Evolutionary conservation across 2,113 vertebrate species (phyloP).

Genomic region (Cranoglanis bouderius): DNA sequence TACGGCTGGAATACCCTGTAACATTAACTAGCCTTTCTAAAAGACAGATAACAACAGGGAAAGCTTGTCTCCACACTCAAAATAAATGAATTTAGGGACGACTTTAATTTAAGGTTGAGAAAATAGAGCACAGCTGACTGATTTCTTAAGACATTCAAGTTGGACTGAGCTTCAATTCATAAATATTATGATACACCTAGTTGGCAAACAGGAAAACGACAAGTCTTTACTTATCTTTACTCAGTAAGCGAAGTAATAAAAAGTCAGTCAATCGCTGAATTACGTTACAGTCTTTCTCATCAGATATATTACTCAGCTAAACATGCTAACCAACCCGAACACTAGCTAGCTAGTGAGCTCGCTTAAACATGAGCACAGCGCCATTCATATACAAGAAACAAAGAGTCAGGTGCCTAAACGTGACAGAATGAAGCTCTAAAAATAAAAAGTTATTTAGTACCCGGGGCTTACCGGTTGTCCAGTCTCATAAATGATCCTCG

Average conservation of each 20-base stretch:
- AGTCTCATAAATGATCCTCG: background rate
- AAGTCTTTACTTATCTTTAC: background rate
- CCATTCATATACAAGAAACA: background rate
- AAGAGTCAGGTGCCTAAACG: too few relatives aligned
- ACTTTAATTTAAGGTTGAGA: background rate
- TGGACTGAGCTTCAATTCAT: background rate
- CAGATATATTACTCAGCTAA: background rate
- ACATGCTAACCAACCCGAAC: background rate
- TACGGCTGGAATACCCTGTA: background rate
- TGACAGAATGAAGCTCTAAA: background rate
- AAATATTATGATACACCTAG: background rate
- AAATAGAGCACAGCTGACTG: background rate
- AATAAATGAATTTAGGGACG: background rate
- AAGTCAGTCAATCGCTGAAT: background rate
- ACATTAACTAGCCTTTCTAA: background rate
- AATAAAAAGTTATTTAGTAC: background rate
- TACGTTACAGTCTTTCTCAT: background rate
- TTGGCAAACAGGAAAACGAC: too few relatives aligned
- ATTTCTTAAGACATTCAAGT: background rate
- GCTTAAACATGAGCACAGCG: background rate
- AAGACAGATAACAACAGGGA: background rate
- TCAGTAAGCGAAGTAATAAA: background rate
- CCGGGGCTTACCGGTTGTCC: conserved; percentile 16
- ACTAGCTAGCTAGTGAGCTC: background rate
- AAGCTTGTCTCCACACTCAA: background rate